Evolutionary conservation across 2,888 invertebrate genomes (phyloP), one percentile per base, ranked within the genome.

Genomic region (Campopleginae sp.): DNA sequence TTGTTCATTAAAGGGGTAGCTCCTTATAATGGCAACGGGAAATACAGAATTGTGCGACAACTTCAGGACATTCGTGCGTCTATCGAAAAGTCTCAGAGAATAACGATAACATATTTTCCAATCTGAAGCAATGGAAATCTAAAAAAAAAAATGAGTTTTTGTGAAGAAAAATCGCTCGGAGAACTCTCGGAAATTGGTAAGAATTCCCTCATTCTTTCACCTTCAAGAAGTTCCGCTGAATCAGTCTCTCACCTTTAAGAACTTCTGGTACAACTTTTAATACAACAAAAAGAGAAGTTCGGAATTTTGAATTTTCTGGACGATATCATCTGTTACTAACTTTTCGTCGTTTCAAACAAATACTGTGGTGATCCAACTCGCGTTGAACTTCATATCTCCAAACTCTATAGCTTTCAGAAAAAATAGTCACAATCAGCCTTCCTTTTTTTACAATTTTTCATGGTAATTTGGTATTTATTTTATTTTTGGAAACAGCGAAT

Each of bases 211-310:
- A 1, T 23, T 58, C 58, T 14, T 14, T 27, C 27, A 27, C 5
- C 5, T 58, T 5, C 14, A 12, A 14, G 27, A 27, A 27, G 27
- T 58, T 27, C 14, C 6, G 14, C 3, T 12, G 58, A 58, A 27
- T 14, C 1, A 5, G 12, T 27, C 58, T 58, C 58, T 58, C 58
- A 2, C 23, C 23, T 27, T 58, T 12, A 12, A 58, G 14, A 58
- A 58, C 27, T 58, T 58, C 12, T 14, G 58, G 27, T 58, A 58
- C 27, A 27, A 58, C 58, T 58, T 58, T 58, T 58, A 27, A 38
- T 27, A 27, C 23, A 27, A 27, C 58, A 27, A 58, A 58, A 58
- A 58, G n/a, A 58, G 27, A 58, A 27, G 27, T 58, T 27, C 0
- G 58, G 27, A 27, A 58, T 58, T 58, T 58, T 14, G 58, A 58